Evolutionary conservation across 2,797 vertebrate genomes (phyloP).

Genomic region (Hippoglossus hippoglossus): DNA sequence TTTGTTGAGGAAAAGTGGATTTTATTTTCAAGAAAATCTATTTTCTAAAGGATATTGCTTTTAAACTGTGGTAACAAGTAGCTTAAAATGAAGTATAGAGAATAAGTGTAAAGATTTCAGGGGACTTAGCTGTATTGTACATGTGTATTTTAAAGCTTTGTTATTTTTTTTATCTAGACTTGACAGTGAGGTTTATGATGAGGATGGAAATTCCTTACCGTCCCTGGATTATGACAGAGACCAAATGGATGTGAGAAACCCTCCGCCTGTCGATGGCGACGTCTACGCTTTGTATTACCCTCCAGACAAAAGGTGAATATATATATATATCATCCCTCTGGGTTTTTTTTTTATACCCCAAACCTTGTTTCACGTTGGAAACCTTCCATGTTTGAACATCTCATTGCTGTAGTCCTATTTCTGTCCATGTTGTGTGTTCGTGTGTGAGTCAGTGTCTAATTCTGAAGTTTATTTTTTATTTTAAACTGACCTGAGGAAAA

Average conservation of each 20-base stretch:
- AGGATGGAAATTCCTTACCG: constrained; percentile 90
- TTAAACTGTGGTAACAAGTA: not conserved
- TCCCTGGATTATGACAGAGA: constrained; percentile 90
- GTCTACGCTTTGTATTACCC: constrained; percentile 89
- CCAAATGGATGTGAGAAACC: constrained; percentile 86
- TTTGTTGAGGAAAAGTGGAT: not conserved
- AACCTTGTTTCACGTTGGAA: not conserved
- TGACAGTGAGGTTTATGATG: constrained; percentile 90
- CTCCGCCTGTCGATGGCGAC: constrained; percentile 86
- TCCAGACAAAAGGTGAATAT: constrained; percentile 89
- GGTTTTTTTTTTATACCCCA: not conserved
- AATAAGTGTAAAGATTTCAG: too few relatives aligned
- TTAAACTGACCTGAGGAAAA: too few relatives aligned
- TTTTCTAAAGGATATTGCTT: not conserved
- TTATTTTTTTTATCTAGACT: constrained; percentile 64
- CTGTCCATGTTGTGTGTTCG: constrained; percentile 61
- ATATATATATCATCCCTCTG: not conserved
- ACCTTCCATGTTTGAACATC: constrained; percentile 63
- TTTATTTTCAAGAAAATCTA: not conserved
- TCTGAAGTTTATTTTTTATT: too few relatives aligned
- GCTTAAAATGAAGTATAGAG: too few relatives aligned
- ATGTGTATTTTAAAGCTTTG: not conserved
- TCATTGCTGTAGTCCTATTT: constrained; percentile 69
- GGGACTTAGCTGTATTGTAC: too few relatives aligned
- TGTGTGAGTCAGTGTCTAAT: constrained; percentile 51